phyloP scores from a whole-genome alignment of 2,797 vertebrate genomes.

The Spheniscus humboldti region DNA sequence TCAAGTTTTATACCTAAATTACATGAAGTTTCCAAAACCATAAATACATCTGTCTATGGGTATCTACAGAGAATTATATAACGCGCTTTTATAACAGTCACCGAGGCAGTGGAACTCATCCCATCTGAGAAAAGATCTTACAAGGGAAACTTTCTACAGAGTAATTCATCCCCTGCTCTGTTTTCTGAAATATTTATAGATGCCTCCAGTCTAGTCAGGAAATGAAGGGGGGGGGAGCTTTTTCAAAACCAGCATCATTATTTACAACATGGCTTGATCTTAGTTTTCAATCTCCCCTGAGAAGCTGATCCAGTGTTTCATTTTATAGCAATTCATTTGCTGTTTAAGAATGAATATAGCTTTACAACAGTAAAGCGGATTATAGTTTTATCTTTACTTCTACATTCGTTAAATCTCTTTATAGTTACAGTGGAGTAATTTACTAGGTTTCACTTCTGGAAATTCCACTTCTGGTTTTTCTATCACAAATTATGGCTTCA shows the following conservation, averaged over 20 bases:
- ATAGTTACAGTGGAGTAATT: not conserved
- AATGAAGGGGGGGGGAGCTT: not conserved
- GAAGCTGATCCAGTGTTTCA: not conserved
- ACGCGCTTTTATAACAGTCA: not conserved
- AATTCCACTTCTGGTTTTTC: not conserved
- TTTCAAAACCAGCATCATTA: not conserved
- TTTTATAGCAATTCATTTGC: not conserved
- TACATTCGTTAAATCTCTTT: not conserved
- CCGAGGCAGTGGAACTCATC: not conserved
- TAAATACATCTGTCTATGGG: not conserved
- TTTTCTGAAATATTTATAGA: slow-evolving; percentile 34
- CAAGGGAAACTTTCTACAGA: not conserved
- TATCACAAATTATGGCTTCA: not conserved
- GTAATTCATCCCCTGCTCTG: not conserved
- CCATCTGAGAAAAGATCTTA: slow-evolving; percentile 27
- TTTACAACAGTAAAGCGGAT: not conserved
- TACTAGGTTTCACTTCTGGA: not conserved
- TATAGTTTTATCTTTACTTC: not conserved
- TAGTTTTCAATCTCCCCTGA: not conserved
- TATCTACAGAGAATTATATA: slow-evolving; percentile 46
- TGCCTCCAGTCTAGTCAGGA: not conserved
- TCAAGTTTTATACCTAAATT: not conserved
- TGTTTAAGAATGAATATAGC: not conserved
- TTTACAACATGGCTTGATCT: not conserved
- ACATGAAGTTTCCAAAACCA: not conserved